phyloP scores from a whole-genome alignment of 2,797 vertebrate genomes.

The Alectoris magna region DNA sequence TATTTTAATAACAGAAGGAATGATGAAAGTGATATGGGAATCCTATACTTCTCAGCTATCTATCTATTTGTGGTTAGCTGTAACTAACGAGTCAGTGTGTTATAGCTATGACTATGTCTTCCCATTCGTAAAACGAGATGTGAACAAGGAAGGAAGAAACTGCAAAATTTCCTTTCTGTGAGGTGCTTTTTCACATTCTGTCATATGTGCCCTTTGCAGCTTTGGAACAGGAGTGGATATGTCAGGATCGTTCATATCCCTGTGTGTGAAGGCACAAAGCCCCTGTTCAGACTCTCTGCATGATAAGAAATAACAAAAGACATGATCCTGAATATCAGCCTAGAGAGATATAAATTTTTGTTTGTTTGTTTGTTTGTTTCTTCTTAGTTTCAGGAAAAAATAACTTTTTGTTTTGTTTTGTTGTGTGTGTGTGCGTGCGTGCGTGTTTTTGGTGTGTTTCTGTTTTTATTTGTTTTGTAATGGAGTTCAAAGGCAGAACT shows the following conservation, averaged over 20 bases:
- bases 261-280: rapidly evolving
- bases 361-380: not conserved
- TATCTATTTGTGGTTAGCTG: not conserved
- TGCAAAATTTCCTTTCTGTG: not conserved
- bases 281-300: not conserved
- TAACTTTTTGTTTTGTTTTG: no score
- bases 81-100: not conserved
- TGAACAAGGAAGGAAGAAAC: not conserved
- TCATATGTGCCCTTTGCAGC: not conserved
- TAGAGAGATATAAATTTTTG: no score
- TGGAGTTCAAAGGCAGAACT: not conserved
- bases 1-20: not conserved
- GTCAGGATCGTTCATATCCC: not conserved
- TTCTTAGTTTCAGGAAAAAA: not conserved
- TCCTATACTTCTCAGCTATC: not conserved
- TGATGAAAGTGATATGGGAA: not conserved
- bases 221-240: not conserved
- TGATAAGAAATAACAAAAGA: not conserved
- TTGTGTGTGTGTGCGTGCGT: no score
- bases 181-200: not conserved
- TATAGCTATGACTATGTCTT: not conserved
- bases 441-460: no score
- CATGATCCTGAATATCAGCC: not conserved
- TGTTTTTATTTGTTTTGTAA: no score
- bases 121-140: not conserved